Conservation (phyloP, 2,113 vertebrate genomes). For the Myrmophylax atrothorax region DNA sequence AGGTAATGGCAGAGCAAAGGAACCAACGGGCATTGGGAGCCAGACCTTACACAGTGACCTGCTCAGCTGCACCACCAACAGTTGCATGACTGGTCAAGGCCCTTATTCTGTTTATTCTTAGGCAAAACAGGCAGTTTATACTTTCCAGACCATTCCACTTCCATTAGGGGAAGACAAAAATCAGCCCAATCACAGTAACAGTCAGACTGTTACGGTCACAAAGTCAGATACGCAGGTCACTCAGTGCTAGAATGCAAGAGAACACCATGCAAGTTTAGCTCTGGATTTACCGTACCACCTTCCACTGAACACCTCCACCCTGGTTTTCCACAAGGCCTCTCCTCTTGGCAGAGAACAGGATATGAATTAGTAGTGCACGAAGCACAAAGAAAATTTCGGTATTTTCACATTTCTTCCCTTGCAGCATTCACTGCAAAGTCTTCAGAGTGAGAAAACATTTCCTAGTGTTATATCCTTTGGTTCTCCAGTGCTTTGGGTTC, state of each 20-base stretch:
- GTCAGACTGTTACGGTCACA: background rate
- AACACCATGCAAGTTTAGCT: background rate
- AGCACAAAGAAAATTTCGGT: background rate
- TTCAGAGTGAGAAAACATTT: background rate
- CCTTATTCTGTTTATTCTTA: background rate
- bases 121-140: background rate
- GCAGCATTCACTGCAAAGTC: background rate
- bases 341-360: background rate
- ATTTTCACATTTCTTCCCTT: background rate
- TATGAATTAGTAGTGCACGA: background rate
- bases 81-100: background rate
- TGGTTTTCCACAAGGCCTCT: background rate
- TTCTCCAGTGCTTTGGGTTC: background rate
- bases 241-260: background rate
- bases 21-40: fast-evolving
- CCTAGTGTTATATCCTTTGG: background rate
- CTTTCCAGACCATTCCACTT: background rate
- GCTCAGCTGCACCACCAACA: background rate
- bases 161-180: background rate
- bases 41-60: background rate
- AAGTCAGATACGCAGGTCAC: background rate
- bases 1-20: background rate
- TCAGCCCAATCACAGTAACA: background rate
- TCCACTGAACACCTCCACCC: background rate
- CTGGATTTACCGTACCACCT: background rate